Evolutionary conservation across 1,140 invertebrate species (phyloP).

Genomic region (Pantala flavescens): DNA sequence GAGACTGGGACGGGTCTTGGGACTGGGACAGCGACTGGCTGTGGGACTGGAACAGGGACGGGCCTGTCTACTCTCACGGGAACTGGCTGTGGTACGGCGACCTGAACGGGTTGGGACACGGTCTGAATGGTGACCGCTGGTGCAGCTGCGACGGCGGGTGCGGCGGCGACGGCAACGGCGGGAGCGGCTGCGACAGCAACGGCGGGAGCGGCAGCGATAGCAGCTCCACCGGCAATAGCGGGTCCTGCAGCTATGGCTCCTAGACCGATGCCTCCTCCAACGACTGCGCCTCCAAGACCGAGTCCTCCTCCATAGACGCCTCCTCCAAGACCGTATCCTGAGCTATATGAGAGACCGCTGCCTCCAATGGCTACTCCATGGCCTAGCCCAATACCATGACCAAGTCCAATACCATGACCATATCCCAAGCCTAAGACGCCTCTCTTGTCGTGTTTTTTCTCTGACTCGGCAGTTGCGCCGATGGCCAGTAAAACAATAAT

Average conservation of each 20-base stretch:
- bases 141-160: background rate
- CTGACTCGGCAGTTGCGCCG: background rate
- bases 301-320: background rate
- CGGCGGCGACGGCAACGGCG: background rate
- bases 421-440: background rate
- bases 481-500: background rate
- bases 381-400: background rate
- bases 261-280: slow-evolving; percentile 15
- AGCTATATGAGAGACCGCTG: background rate
- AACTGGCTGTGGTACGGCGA: slow-evolving; percentile 7
- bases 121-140: background rate
- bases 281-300: background rate
- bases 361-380: background rate
- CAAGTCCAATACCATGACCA: background rate
- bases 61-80: background rate
- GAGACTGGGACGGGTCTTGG: slow-evolving; percentile 15
- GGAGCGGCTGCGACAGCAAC: slow-evolving; percentile 8
- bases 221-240: slow-evolving; percentile 30
- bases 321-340: background rate
- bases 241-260: slow-evolving; percentile 23
- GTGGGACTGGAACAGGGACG: slow-evolving; percentile 12
- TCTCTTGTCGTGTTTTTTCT: background rate
- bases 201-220: slow-evolving; percentile 13
- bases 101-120: background rate
- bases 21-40: slow-evolving; percentile 13